Evolutionary conservation across 2,113 vertebrate genomes (phyloP).

Genomic region (Chunga burmeisteri): DNA sequence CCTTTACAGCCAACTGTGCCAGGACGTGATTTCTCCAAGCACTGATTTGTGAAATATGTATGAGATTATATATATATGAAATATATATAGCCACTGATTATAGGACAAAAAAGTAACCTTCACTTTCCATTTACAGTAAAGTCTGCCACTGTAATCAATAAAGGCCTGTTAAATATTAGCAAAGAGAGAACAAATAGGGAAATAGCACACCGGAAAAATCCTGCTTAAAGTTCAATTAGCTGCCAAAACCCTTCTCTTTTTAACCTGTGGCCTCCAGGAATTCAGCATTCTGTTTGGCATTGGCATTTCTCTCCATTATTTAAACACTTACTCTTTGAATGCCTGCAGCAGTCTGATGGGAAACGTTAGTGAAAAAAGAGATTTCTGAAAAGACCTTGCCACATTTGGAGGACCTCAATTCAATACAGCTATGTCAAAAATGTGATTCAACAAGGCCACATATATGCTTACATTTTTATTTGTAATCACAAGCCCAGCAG

Average conservation of each 20-base stretch:
- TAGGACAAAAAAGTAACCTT: constrained; percentile 15
- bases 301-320: background rate
- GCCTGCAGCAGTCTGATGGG: background rate
- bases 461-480: background rate
- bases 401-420: background rate
- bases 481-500: background rate
- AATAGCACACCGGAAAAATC: background rate
- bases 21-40: background rate
- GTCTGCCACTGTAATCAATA: constrained; percentile 48
- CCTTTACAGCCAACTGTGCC: background rate
- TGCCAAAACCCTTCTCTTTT: background rate
- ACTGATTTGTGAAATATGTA: constrained; percentile 29
- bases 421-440: background rate
- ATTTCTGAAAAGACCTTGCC: background rate
- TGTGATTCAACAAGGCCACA: background rate
- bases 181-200: background rate
- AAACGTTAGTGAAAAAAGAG: background rate
- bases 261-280: background rate
- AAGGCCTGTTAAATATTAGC: constrained; percentile 53
- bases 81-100: background rate
- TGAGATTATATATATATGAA: background rate
- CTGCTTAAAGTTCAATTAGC: background rate
- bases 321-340: background rate
- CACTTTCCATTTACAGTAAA: constrained; percentile 35
- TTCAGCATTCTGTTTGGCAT: background rate